Evolutionary conservation across 2,888 invertebrate genomes (phyloP), one percentile per base, ranked within the genome.

Genomic region (Pristionchus maxplancki): DNA sequence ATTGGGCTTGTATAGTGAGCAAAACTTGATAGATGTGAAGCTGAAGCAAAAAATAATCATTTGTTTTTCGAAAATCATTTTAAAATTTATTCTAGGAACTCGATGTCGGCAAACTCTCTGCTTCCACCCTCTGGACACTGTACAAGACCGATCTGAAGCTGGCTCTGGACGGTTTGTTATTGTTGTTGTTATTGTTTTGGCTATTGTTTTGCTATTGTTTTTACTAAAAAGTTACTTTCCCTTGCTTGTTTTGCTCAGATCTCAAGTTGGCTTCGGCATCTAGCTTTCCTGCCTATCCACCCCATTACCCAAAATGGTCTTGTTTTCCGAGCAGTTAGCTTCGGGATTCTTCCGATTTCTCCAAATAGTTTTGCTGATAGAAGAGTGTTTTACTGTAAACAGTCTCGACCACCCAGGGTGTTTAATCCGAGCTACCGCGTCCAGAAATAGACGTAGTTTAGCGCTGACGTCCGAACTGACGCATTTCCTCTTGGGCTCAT

Each of bases 71-170:
- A n/a, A 31, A 50, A 31, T 37, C 6, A 82, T 50, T 44, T 31
- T 34, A 40, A 31, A 2, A 62, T 28, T n/a, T 6, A 37, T 64
- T 34, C 3, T 28, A 99, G 95, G 99, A 99, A 95, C 96, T 99
- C 90, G 99, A 99, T 96, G 98, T 99, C 95, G 99, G 99, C 93
- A 96, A 99, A 97, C 96, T 99, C 88, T 99, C 98, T 88, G 98
- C 99, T 58, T 97, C 97, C 48, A 98, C 98, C 17, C 97, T 99
- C 97, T 99, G 99, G 99, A 97, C 97, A 58, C 96, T 98, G 85
- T 99, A 99, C 95, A 98, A 98, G 48, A 97, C 98, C 64, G 96
- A 96, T 92, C 92, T 99, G 97, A 98, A 99, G 95, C 97, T 98
- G 95, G 98, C 99, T 17, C 96, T 99, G 88, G 98, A 99, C 95